These are phyloP conservation scores for Pyrgilauda ruficollis DNA, from an alignment of 2,113 vertebrate genomes.

Conservation along the genomic window DNA sequence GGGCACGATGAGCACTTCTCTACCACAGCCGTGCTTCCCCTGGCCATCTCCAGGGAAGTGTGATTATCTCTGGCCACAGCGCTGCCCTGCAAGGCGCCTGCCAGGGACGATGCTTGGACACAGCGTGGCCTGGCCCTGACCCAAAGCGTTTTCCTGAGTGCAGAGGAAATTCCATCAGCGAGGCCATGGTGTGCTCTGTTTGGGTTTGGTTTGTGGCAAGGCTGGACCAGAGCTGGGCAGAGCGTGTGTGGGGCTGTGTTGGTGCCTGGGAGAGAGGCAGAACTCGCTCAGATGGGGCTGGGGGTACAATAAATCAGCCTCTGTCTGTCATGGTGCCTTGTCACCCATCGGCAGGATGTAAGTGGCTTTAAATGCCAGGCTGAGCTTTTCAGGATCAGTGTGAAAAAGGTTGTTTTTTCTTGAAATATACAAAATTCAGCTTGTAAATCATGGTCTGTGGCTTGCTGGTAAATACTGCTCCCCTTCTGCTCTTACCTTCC, in stretches of 20 bases:
- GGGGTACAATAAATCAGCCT: neutral
- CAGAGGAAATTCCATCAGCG: neutral
- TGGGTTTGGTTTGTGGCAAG: neutral
- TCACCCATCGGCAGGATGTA: rapidly evolving
- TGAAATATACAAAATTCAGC: neutral
- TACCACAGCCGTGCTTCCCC: rapidly evolving
- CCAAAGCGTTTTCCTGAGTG: rapidly evolving
- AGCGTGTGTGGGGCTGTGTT: rapidly evolving
- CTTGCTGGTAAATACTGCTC: neutral
- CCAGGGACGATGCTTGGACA: rapidly evolving
- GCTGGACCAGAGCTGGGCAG: neutral
- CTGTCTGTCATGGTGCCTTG: rapidly evolving
- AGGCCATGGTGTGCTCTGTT: neutral
- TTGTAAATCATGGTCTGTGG: neutral
- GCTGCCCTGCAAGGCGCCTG: neutral
- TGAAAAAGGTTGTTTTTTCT: neutral
- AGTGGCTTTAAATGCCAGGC: neutral
- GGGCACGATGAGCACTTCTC: rapidly evolving
- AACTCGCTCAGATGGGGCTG: rapidly evolving
- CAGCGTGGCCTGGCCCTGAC: neutral
- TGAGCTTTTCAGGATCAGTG: neutral
- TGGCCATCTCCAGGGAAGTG: neutral
- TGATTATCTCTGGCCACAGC: neutral
- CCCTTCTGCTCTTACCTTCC: neutral
- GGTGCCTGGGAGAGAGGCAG: neutral